Evolutionary conservation across 2,888 invertebrate species (phyloP).

Genomic region (Ormyrus pomaceus): DNA sequence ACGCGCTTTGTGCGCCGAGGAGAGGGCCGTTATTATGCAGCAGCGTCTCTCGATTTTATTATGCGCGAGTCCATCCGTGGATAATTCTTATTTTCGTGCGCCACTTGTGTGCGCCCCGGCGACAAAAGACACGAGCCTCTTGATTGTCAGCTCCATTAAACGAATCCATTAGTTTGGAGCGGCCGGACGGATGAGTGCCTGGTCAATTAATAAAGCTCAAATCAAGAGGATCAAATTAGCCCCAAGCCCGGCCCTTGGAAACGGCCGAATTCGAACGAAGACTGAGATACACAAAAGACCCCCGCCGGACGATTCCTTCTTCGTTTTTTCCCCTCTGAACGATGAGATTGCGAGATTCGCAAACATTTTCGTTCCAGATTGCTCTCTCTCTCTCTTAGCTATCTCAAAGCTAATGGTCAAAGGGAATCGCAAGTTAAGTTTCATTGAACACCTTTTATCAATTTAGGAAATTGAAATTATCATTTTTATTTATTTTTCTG

Average conservation of each 20-base stretch:
- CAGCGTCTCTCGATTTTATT: conserved; percentile 38
- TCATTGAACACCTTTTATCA: conserved; percentile 45
- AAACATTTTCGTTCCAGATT: conserved; percentile 50
- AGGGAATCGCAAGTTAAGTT: not conserved
- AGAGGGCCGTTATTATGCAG: conserved; percentile 30
- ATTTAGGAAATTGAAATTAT: not conserved
- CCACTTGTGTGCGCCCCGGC: not conserved
- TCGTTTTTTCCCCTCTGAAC: conserved; percentile 23
- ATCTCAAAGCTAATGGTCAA: not conserved
- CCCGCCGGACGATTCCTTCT: conserved; percentile 22
- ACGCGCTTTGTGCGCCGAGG: not conserved
- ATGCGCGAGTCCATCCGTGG: conserved; percentile 34
- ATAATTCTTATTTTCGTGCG: conserved; percentile 40
- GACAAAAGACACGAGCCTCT: conserved; percentile 37
- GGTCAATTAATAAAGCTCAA: conserved; percentile 56
- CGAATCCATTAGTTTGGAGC: conserved; percentile 55
- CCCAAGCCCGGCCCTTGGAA: conserved; percentile 5
- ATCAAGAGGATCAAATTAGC: conserved; percentile 56
- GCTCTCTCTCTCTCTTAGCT: not conserved
- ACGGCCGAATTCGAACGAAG: conserved; percentile 1
- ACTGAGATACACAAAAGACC: conserved; percentile 41
- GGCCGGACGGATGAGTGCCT: conserved; percentile 5
- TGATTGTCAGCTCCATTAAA: conserved; percentile 56
- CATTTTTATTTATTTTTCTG: too few relatives aligned
- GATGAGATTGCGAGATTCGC: conserved; percentile 46